These are phyloP conservation scores for Odontocolon sp. DNA, from an alignment of 2,888 invertebrate species.

Conservation along the genomic window DNA sequence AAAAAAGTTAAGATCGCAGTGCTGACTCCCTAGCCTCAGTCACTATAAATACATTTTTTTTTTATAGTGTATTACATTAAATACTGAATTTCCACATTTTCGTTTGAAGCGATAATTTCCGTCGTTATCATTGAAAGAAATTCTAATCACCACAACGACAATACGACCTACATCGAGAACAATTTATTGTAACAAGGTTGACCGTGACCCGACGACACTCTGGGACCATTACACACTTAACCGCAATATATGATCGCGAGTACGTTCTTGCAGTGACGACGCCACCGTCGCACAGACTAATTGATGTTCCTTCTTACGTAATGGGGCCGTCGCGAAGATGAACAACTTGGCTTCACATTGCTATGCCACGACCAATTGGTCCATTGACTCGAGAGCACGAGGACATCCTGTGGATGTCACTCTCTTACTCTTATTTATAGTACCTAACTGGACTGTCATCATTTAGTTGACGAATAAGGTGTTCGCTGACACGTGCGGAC, in stretches of 20 bases:
- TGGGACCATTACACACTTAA: conserved; percentile 72
- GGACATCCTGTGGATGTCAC: conserved; percentile 49
- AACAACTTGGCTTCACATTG: conserved; percentile 40
- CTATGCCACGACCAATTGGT: conserved; percentile 42
- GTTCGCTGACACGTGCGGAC: conserved; percentile 26
- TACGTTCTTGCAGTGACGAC: background rate
- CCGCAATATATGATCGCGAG: conserved; percentile 61
- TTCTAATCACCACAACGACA: too few relatives aligned
- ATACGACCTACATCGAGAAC: conserved; percentile 57
- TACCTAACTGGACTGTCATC: background rate
- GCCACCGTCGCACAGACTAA: conserved; percentile 24
- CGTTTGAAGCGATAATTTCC: too few relatives aligned
- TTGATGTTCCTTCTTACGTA: conserved; percentile 60
- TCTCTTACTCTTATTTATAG: conserved; percentile 17
- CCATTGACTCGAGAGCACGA: conserved; percentile 44
- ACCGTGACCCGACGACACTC: conserved; percentile 70
- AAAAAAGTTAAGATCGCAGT: too few relatives aligned
- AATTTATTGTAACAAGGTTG: conserved; percentile 65
- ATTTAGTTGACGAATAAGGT: background rate
- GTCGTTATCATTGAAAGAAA: too few relatives aligned
- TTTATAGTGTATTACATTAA: too few relatives aligned
- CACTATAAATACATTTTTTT: too few relatives aligned
- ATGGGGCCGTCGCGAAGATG: conserved; percentile 34
- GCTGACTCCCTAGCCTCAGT: too few relatives aligned
- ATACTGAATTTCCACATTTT: too few relatives aligned